A percentile compares a stretch with the other conserved stretches of the same genome.
These are phyloP conservation scores for Channallabes apus DNA, from an alignment of 2,797 vertebrate species.

Conservation along the genomic window DNA sequence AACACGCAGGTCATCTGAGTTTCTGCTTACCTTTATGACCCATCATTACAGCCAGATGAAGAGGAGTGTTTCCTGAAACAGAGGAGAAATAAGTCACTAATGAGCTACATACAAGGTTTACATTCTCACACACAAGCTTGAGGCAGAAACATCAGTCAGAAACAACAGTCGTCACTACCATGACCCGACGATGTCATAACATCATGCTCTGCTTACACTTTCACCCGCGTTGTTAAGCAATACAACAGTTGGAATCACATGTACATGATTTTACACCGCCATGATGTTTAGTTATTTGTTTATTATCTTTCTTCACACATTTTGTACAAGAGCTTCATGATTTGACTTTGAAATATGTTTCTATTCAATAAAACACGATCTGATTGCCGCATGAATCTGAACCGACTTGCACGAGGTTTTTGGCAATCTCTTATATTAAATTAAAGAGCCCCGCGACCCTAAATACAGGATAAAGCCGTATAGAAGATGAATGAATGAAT, in stretches of 20 bases:
- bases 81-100: conserved; percentile 43
- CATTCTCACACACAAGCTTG: background rate
- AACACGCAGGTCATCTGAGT: background rate
- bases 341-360: background rate
- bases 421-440: background rate
- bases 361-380: background rate
- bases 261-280: background rate
- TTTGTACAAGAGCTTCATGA: background rate
- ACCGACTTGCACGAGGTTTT: background rate
- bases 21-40: conserved; percentile 93
- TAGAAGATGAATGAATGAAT: no score
- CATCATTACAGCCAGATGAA: conserved; percentile 99
- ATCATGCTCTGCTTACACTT: no score
- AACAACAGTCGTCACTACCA: background rate
- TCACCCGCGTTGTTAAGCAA: no score
- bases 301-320: no score
- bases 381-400: no score
- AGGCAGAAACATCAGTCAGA: background rate
- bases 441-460: no score
- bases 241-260: background rate
- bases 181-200: no score
- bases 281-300: no score
- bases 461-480: no score
- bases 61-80: conserved; percentile 90
- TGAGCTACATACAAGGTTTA: background rate